These are phyloP conservation scores for Ochotona princeps DNA, from an alignment of 2,113 vertebrate genomes.

Conservation along the genomic window DNA sequence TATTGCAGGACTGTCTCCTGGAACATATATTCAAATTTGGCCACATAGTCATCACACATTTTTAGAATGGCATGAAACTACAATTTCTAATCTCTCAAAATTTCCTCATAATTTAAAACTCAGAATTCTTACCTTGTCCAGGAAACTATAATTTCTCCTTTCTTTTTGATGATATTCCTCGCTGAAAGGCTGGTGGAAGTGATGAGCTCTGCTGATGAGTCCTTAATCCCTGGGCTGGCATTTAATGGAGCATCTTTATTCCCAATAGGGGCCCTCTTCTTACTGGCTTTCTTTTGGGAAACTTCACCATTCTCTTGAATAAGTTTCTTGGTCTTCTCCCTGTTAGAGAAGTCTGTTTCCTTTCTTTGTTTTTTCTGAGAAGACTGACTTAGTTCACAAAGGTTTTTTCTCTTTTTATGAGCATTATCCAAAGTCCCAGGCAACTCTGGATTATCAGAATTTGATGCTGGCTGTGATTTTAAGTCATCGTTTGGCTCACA, in stretches of 20 bases:
- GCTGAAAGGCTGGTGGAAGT: constrained; percentile 91
- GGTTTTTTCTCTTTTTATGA: constrained; percentile 85
- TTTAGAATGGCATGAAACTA: constrained; percentile 35
- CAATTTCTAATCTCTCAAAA: background rate
- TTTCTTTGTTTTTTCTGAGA: constrained; percentile 82
- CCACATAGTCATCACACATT: background rate
- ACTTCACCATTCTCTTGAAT: constrained; percentile 65
- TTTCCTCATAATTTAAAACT: constrained; percentile 15
- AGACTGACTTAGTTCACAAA: constrained; percentile 62
- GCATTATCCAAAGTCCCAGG: constrained; percentile 80
- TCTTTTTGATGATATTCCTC: constrained; percentile 96
- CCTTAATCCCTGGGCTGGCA: constrained; percentile 71
- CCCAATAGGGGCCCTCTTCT: constrained; percentile 71
- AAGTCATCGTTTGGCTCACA: constrained; percentile 51
- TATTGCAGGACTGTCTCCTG: background rate
- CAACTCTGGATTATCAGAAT: constrained; percentile 64
- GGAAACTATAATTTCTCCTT: constrained; percentile 94
- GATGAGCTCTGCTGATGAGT: constrained; percentile 60
- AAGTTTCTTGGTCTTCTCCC: constrained; percentile 63
- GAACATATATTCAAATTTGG: background rate
- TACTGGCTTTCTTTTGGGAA: constrained; percentile 62
- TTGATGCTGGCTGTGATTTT: constrained; percentile 69
- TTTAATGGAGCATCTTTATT: constrained; percentile 73
- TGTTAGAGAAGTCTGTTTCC: constrained; percentile 74
- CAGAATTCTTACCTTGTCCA: constrained; percentile 93